Conservation (phyloP, 2,888 invertebrate species). For the Xestia ashworthii region DNA sequence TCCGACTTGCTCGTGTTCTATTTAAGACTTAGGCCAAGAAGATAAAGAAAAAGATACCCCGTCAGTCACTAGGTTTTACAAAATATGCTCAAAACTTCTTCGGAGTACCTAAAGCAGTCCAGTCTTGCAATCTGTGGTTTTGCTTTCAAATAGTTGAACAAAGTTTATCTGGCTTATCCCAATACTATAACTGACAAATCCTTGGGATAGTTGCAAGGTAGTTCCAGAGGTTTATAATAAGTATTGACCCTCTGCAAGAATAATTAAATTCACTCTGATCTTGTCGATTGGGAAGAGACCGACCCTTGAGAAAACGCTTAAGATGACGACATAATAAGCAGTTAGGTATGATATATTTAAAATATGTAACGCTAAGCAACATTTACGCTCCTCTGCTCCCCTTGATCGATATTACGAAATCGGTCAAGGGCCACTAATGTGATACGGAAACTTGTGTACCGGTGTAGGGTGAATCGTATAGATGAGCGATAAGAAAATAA, state of each 20-base stretch:
- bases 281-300: constrained; percentile 10
- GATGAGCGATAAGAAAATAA: constrained; percentile 82
- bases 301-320: constrained; percentile 6
- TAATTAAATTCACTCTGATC: constrained; percentile 2
- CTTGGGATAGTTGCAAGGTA: not conserved
- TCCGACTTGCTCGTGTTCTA: constrained; percentile 1
- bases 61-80: not conserved
- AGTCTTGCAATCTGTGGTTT: not conserved
- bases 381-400: constrained; percentile 48
- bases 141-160: constrained; percentile 4
- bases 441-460: constrained; percentile 75
- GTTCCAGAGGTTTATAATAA: not conserved
- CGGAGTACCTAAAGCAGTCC: not conserved
- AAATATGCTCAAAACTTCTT: not conserved
- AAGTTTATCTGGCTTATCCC: not conserved
- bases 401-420: constrained; percentile 67
- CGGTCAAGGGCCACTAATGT: constrained; percentile 79
- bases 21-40: not conserved
- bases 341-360: constrained; percentile 18
- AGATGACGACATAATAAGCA: constrained; percentile 18
- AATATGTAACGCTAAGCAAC: constrained; percentile 55
- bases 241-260: not conserved
- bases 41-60: not conserved
- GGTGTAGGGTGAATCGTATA: constrained; percentile 77
- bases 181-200: not conserved